These are phyloP conservation scores for Steromphala cineraria DNA, from an alignment of 2,888 invertebrate species.

Conservation along the genomic window DNA sequence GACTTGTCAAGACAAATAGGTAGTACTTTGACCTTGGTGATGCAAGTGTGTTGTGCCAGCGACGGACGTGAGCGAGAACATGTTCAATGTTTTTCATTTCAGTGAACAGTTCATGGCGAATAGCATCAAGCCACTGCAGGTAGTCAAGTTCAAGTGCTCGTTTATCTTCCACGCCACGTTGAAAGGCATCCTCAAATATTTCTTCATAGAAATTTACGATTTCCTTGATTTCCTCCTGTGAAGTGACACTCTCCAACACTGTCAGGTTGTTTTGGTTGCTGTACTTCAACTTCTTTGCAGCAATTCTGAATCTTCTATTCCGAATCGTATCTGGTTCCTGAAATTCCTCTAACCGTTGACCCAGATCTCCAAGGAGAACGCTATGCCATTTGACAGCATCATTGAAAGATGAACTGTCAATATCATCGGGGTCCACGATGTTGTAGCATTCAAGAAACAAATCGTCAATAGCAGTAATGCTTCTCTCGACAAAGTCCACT, in stretches of 20 bases:
- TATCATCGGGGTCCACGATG: conserved; percentile 29
- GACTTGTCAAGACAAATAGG: conserved; percentile 40
- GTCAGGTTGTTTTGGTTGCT: conserved; percentile 7
- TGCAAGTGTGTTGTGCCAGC: conserved; percentile 32
- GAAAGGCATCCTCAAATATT: conserved; percentile 29
- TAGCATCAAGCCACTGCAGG: conserved; percentile 42
- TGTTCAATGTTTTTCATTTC: conserved; percentile 27
- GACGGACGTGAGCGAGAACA: conserved; percentile 33
- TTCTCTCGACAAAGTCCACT: conserved; percentile 28
- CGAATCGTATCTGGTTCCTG: conserved; percentile 24
- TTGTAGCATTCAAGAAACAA: conserved; percentile 40
- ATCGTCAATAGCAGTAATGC: conserved; percentile 30
- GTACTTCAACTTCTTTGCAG: conserved; percentile 35
- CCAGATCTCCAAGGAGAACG: conserved; percentile 30
- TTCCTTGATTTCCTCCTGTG: conserved; percentile 27
- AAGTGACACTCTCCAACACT: conserved; percentile 28
- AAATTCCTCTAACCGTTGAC: conserved; percentile 12
- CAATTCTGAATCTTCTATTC: conserved; percentile 33
- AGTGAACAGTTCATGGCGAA: conserved; percentile 29
- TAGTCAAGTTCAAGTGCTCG: conserved; percentile 35
- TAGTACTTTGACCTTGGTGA: conserved; percentile 40
- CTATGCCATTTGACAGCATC: conserved; percentile 32
- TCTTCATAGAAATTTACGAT: conserved; percentile 36
- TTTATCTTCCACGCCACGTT: neutral
- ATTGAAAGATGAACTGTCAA: conserved; percentile 17